Evolutionary conservation across 1,140 invertebrate species (phyloP), one percentile per base, ranked within the genome.

Genomic region (Probaryconus sp.): DNA sequence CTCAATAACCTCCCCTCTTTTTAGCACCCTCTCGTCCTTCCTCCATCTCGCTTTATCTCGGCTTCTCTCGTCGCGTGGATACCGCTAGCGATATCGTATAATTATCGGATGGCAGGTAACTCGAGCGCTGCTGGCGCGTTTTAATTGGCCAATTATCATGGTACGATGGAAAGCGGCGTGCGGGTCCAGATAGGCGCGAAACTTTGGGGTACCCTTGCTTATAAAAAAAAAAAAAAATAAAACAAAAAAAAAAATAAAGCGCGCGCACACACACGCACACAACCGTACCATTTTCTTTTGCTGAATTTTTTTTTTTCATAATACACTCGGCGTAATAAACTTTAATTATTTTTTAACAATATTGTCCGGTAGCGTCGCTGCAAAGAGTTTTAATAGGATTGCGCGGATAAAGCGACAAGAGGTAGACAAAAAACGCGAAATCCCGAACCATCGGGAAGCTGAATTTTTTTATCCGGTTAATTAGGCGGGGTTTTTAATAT

Each of bases 111-210:
- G 85, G 77, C 84, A 85, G 83, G 85, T 86, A 86, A 86, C 83
- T 83, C 82, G 82, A 86, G 79, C 79, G 74, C 73, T 75, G 75
- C 80, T 83, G 67, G 79, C 65, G 77, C 76, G 80, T 87, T 87
- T 88, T 87, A 87, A 88, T 88, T 87, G 86, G 85, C 84, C 86
- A 88, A 88, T 88, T 87, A 88, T 88, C 83, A 83, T 84, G 80
- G 77, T 77, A 81, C 82, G 79, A 83, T 84, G 83, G 81, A 79
- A 79, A 80, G 65, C 50, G 81, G 73, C 79, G 73, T 78, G 79
- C 78, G 77, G 78, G 68, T 82, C 80, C 81, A 84, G 83, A 86
- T 84, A 86, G 81, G 84, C 85, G 82, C 87, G 83, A 87, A 85
- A 83, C 79, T 83, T 83, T 82, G 82, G 81, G 83, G 82, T 83